Base-by-base conservation (phyloP, 2,797 vertebrate genomes). In the Hafferia zeledoni region DNA sequence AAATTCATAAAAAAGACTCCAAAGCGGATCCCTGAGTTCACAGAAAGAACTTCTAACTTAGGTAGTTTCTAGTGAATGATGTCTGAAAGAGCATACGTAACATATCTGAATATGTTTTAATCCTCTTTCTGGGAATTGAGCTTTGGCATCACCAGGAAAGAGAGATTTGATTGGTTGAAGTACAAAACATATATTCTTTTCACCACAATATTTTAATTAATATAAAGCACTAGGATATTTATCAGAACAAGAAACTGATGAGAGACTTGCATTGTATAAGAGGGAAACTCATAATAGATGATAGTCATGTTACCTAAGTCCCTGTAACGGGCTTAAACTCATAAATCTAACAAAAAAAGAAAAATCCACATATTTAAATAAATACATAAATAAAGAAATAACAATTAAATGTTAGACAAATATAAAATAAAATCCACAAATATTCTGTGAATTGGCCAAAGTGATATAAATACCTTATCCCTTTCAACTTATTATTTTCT, bases 131-230 rank as follows among this genome's bases (percentile, higher is more conserved):
- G 53, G 13, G 24, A 10, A 31, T 67, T 67, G 22, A 80, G 6
- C 6, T 77, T 74, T 63, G 35, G 0, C 9, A 16, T 56, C 41
- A 49, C 6, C 12, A 59, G 13, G 17, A 78, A 87, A 61, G 4
- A 44, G 3, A 4, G 9, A 24, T 74, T 71, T 65, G 6, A 5
- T 4, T 82, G 13, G 5, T 16, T 61, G 25, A 6, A 27, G 22
- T 23, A 37, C 9, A 37, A 57, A 79, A 30, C 0, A 1, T 10
- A 11, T 0, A 1, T 35, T 49, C 10, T 63, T 33, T 28, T 68
- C 20, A 55, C 9, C 64, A 2, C 20, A 37, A 68, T 78, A 0
- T 1, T 88, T 67, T 63, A 83, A 35, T 47, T 86, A 56, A 60
- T 13, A 39, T n/a, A 64, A 57, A 25, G 9, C 23, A 61, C 23